Base-by-base conservation (phyloP, 2,888 invertebrate species). In the Lepidonotus clava region DNA sequence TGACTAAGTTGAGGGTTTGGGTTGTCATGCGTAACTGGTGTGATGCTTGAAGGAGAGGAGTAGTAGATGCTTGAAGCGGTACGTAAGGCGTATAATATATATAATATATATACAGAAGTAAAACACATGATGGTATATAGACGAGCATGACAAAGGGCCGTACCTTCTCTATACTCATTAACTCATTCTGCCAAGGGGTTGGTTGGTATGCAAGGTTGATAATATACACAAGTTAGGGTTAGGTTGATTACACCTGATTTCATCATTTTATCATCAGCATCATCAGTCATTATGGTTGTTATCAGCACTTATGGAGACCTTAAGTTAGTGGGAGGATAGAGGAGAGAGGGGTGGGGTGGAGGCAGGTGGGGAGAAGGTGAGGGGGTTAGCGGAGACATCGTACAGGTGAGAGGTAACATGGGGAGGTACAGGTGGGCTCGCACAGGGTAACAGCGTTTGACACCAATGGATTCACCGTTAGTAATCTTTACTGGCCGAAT, bases 91-190 rank as follows among this genome's bases (percentile, higher is more conserved):
- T 76, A 38, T 61, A 61, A 28, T 11, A 28, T 36, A 76, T 36
- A 76, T 76, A 76, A 36, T 36, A 34, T 76, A 76, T 76, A 76
- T 40, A 76, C 38, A 76, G 76, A 34, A 40, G 41, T 18, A 40
- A 34, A 76, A 36, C 36, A 38, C 38, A 76, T 76, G 34, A 38
- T 38, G 38, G 36, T 38, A 61, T 61, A 61, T 11, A 36, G n/a
- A 61, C 14, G 32, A 76, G 38, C 41, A 76, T 76, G 76, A 76
- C 76, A 36, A 40, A 76, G 21, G 76, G 76, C 76, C 76, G 76
- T 76, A 76, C 76, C 76, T 76, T 76, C 41, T 76, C 76, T 76
- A 76, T 76, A 76, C 76, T 76, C 76, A 76, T 76, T 76, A 76
- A 34, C 76, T 76, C 76, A 76, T 76, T 76, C 76, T 76, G 76